These are phyloP conservation scores for Pherbina coryleti DNA, from an alignment of 2,888 invertebrate genomes.

Conservation along the genomic window DNA sequence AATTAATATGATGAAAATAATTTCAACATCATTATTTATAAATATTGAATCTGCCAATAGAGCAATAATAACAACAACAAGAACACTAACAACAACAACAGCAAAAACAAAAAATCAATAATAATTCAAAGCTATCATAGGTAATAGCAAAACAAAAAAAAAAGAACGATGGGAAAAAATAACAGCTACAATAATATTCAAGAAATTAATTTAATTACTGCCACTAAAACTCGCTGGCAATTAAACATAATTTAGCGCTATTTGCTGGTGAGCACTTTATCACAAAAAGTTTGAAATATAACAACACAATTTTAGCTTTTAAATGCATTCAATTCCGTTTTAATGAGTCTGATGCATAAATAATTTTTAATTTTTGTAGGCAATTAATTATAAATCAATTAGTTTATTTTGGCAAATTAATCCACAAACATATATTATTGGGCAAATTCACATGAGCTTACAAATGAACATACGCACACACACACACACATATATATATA, in stretches of 20 bases:
- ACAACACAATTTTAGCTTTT: neutral
- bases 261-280: neutral
- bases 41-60: conserved; percentile 43
- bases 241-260: neutral
- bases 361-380: conserved; percentile 27
- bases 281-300: neutral
- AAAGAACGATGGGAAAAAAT: neutral
- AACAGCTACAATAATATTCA: neutral
- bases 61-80: conserved; percentile 36
- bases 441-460: conserved; percentile 25
- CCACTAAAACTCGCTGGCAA: neutral
- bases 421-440: conserved; percentile 39
- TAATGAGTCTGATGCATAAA: conserved; percentile 23
- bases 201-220: conserved; percentile 13
- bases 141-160: neutral
- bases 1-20: conserved; percentile 36
- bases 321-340: neutral
- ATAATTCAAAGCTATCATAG: neutral
- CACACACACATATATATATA: neutral
- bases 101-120: conserved; percentile 9
- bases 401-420: conserved; percentile 35
- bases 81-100: conserved; percentile 20
- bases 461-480: neutral
- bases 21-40: conserved; percentile 46
- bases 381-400: conserved; percentile 46